Percentiles rank a stretch among this genome's conserved stretches.
These are phyloP conservation scores for Balearica regulorum DNA, from an alignment of 2,797 vertebrate species.

Conservation along the genomic window DNA sequence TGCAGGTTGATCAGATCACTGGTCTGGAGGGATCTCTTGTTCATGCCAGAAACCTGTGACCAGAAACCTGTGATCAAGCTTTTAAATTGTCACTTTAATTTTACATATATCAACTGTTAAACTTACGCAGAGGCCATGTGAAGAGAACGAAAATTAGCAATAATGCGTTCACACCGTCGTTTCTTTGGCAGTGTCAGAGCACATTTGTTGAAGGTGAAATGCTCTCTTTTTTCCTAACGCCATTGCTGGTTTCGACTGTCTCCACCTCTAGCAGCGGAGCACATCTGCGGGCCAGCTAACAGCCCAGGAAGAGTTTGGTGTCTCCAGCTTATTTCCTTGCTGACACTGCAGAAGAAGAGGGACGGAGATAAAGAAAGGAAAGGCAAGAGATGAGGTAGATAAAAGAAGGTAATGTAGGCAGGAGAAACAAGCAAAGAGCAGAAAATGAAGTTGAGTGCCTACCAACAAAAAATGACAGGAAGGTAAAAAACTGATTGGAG, in stretches of 20 bases:
- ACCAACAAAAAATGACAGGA: not conserved
- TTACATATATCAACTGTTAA: not conserved
- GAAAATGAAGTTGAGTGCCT: not conserved
- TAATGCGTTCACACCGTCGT: fast-evolving
- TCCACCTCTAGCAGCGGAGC: not conserved
- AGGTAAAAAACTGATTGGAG: not conserved
- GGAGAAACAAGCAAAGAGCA: not conserved
- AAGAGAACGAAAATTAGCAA: not conserved
- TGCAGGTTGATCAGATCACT: not conserved
- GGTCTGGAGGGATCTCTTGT: not conserved
- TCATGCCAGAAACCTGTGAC: not conserved
- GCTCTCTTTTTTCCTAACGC: not conserved
- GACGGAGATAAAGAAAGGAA: not conserved
- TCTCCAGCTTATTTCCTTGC: not conserved
- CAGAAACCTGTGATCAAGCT: not conserved
- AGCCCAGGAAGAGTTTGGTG: not conserved
- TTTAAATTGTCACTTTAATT: not conserved
- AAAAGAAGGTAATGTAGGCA: not conserved
- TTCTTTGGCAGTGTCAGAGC: not conserved
- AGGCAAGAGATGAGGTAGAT: not conserved
- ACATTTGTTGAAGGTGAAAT: not conserved
- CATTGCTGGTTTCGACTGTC: not conserved
- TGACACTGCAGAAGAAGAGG: not conserved
- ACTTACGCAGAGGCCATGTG: not conserved
- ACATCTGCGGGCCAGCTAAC: not conserved